Evolutionary conservation across 2,888 invertebrate species (phyloP).

Genomic region (Antheraea assamensis): DNA sequence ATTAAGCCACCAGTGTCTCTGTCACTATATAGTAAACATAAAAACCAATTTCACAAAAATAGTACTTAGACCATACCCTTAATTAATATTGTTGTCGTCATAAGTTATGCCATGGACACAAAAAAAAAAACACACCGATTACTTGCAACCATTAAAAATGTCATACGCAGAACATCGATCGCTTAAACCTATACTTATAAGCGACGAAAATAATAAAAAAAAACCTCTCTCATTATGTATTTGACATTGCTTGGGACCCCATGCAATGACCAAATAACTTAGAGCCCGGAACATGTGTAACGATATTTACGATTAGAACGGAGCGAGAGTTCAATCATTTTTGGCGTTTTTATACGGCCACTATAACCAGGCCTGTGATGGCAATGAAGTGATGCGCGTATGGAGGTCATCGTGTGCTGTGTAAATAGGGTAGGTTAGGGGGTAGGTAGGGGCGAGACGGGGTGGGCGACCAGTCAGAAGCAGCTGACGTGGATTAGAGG

Average conservation of each 20-base stretch:
- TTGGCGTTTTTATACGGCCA: neutral
- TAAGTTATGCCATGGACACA: neutral
- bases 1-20: neutral
- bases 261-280: constrained; percentile 39
- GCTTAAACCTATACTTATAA: constrained; percentile 28
- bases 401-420: constrained; percentile 49
- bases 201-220: constrained; percentile 50
- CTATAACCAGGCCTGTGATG: neutral
- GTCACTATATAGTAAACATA: neutral
- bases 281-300: constrained; percentile 30
- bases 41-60: neutral
- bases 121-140: constrained; percentile 9
- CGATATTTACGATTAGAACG: neutral
- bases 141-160: constrained; percentile 8
- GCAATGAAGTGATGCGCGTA: constrained; percentile 36
- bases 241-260: constrained; percentile 60
- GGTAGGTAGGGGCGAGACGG: constrained; percentile 42
- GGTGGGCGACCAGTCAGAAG: constrained; percentile 72
- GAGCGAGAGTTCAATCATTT: constrained; percentile 4
- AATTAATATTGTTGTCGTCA: neutral
- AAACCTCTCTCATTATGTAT: constrained; percentile 70
- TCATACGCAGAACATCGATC: constrained; percentile 18
- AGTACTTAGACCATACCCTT: neutral
- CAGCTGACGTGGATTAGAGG: constrained; percentile 80
- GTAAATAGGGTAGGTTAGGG: constrained; percentile 63